Evolutionary conservation across 2,888 invertebrate species (phyloP).

Genomic region (Mongoloraphidia duomilia): DNA sequence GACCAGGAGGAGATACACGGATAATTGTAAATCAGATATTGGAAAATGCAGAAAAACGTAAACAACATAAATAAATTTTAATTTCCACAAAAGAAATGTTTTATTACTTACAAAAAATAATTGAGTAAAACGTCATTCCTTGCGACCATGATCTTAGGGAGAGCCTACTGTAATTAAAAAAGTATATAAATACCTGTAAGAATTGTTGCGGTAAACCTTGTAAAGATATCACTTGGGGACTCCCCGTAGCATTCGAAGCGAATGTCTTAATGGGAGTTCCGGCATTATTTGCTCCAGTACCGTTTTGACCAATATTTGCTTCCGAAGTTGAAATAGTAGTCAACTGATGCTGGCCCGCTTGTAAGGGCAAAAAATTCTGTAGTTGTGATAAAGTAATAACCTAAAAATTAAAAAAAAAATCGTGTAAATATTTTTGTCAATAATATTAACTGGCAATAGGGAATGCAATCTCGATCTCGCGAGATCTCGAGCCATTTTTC

Average conservation of each 20-base stretch:
- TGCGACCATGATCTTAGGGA: too few species aligned
- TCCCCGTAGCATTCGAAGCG: conserved; percentile 28
- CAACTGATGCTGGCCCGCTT: conserved; percentile 24
- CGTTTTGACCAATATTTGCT: conserved; percentile 5
- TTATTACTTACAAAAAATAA: too few species aligned
- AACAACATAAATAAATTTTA: too few species aligned
- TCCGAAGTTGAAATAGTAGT: conserved; percentile 7
- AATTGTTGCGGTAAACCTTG: conserved; percentile 36
- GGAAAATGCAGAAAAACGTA: neutral
- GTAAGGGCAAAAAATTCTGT: conserved; percentile 33
- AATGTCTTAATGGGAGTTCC: conserved; percentile 26
- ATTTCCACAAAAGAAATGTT: too few species aligned
- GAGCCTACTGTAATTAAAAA: too few species aligned
- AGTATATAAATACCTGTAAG: conserved; percentile 27
- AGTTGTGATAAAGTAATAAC: conserved; percentile 34
- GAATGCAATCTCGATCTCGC: too few species aligned
- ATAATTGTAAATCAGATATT: neutral
- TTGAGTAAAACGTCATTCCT: too few species aligned
- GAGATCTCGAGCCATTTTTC: too few species aligned
- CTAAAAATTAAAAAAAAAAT: conserved; percentile 15
- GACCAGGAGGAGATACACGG: conserved; percentile 28
- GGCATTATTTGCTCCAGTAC: conserved; percentile 17
- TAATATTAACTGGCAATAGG: too few species aligned
- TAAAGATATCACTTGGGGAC: conserved; percentile 22
- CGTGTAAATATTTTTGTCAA: too few species aligned